phyloP scores from a whole-genome alignment of 2,113 vertebrate genomes.

The Bubalus kerabau region DNA sequence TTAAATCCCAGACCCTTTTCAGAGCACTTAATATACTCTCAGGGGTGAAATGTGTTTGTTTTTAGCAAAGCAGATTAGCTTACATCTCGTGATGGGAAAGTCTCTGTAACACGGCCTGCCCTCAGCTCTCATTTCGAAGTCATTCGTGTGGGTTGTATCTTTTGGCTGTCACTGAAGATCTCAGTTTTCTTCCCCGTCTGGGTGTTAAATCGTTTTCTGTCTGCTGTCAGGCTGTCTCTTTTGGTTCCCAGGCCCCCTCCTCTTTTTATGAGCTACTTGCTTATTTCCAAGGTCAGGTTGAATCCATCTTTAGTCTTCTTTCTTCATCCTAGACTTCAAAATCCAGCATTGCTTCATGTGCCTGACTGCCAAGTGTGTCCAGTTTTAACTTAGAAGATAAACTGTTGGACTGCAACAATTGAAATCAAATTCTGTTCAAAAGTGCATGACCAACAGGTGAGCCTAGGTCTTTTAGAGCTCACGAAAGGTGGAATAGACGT shows the following conservation, averaged over 20 bases:
- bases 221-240: constrained; percentile 56
- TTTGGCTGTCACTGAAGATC: constrained; percentile 58
- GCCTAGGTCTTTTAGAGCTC: neutral
- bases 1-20: constrained; percentile 55
- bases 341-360: neutral
- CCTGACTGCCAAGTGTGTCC: neutral
- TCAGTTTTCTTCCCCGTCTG: constrained; percentile 69
- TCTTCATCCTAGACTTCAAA: neutral
- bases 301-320: neutral
- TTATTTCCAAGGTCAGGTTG: constrained; percentile 20
- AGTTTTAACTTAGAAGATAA: constrained; percentile 26
- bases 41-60: constrained; percentile 64
- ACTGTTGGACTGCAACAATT: neutral
- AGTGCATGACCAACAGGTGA: neutral
- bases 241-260: constrained; percentile 54
- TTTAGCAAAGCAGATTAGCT: constrained; percentile 67
- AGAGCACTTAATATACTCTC: constrained; percentile 62
- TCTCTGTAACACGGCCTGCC: constrained; percentile 38
- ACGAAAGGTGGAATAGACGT: neutral
- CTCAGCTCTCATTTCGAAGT: constrained; percentile 39
- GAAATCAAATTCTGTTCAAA: neutral
- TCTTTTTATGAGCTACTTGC: neutral
- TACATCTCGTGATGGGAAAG: constrained; percentile 70
- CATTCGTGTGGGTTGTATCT: constrained; percentile 62
- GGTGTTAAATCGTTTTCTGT: constrained; percentile 62